Percentiles rank a stretch among this genome's conserved stretches.
These are phyloP conservation scores for Danio albolineatus DNA, from an alignment of 2,797 vertebrate genomes.

Conservation along the genomic window DNA sequence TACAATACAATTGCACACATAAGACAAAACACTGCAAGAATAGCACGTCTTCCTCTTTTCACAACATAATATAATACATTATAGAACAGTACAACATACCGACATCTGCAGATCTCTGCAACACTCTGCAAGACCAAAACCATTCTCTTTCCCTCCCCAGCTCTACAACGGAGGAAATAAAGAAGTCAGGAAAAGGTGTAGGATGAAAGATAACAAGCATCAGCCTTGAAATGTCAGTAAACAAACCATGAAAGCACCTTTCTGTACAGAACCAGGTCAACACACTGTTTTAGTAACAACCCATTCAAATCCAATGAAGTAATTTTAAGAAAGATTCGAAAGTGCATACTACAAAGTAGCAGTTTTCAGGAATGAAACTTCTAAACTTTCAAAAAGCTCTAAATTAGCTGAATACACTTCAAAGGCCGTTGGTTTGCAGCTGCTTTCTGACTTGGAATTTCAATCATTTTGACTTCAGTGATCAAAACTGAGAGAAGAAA, in stretches of 20 bases:
- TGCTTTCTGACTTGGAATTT: background rate
- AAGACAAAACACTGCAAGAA: background rate
- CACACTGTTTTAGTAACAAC: conserved; percentile 13
- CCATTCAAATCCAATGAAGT: background rate
- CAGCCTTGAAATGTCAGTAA: conserved; percentile 56
- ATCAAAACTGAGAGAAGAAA: background rate
- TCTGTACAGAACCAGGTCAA: conserved; percentile 29
- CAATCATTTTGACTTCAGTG: background rate
- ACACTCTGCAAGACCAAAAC: conserved; percentile 95
- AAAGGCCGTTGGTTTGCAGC: background rate
- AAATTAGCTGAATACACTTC: background rate
- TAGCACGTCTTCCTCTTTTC: background rate
- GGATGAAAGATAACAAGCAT: conserved; percentile 64
- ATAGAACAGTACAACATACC: conserved; percentile 71
- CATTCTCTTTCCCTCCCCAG: conserved; percentile 97
- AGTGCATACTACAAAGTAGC: background rate
- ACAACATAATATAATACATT: background rate
- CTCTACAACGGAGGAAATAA: conserved; percentile 76
- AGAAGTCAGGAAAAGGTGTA: conserved; percentile 28
- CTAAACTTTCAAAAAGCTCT: background rate
- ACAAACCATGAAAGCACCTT: conserved; percentile 25
- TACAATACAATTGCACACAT: background rate
- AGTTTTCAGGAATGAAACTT: background rate
- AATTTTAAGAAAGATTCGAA: background rate
- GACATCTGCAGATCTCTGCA: conserved; percentile 92